Evolutionary conservation across 2,888 invertebrate species (phyloP).

Genomic region (Drosophila kuntzei): DNA sequence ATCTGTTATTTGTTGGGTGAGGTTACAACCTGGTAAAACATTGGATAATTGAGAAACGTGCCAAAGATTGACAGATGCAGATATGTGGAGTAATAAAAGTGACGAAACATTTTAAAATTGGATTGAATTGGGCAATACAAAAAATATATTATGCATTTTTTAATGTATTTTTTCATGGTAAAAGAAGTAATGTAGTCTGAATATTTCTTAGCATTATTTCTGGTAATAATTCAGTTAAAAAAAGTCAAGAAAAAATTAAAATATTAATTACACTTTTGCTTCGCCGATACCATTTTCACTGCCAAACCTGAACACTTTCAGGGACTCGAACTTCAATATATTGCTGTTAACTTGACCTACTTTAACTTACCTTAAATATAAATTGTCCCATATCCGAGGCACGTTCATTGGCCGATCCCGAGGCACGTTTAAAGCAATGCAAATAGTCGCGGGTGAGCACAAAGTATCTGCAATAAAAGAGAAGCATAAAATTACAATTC

Average conservation of each 20-base stretch:
- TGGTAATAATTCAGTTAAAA: not conserved
- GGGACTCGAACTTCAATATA: constrained; percentile 1
- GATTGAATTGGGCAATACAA: not conserved
- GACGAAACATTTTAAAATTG: constrained; percentile 8
- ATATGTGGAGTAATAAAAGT: constrained; percentile 19
- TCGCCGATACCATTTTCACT: too few relatives aligned
- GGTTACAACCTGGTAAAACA: constrained; percentile 24
- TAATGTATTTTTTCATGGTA: too few relatives aligned
- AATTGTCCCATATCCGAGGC: constrained; percentile 90
- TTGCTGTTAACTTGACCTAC: not conserved
- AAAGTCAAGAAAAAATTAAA: not conserved
- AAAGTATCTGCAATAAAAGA: constrained; percentile 86
- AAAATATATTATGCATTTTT: too few relatives aligned
- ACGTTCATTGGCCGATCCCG: constrained; percentile 86
- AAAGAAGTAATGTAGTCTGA: too few relatives aligned
- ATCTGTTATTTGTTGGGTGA: constrained; percentile 15
- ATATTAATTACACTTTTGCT: too few relatives aligned
- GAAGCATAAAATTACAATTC: constrained; percentile 6
- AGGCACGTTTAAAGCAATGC: constrained; percentile 88
- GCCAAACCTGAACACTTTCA: not conserved
- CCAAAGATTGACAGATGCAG: constrained; percentile 21
- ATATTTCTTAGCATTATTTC: not conserved
- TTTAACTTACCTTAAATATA: constrained; percentile 87
- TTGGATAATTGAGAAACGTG: constrained; percentile 22
- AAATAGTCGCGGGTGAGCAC: constrained; percentile 89